Conservation (phyloP, 2,113 vertebrate species). For the Pelvicachromis taeniatus region DNA sequence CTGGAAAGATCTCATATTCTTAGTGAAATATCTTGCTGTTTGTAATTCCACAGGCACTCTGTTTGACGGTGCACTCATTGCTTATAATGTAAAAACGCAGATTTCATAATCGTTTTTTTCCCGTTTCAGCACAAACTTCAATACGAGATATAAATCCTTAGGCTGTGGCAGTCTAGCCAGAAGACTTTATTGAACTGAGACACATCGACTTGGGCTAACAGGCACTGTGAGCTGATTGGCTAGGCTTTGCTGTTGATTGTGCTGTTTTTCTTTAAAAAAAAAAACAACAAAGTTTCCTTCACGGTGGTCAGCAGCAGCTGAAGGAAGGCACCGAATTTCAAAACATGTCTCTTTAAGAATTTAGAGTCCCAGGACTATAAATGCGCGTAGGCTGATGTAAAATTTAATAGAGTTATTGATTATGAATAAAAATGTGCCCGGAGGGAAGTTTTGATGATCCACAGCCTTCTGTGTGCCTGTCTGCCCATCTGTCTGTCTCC, state of each 20-base stretch:
- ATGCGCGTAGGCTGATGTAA: slow-evolving; percentile 32
- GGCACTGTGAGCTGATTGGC: not conserved
- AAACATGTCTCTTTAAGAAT: slow-evolving; percentile 29
- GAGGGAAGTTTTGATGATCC: slow-evolving; percentile 43
- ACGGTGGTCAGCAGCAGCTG: not conserved
- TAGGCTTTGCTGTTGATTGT: not conserved
- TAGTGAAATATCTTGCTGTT: not conserved
- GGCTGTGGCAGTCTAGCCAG: not conserved
- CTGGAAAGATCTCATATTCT: not conserved
- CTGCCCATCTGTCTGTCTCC: not conserved
- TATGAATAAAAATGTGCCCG: slow-evolving; percentile 44
- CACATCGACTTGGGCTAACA: not conserved
- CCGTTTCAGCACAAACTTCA: not conserved
- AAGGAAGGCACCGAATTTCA: slow-evolving; percentile 1
- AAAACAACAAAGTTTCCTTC: not conserved
- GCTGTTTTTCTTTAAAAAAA: too few species aligned
- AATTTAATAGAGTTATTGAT: slow-evolving; percentile 59
- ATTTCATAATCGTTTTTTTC: not conserved
- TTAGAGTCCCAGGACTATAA: not conserved
- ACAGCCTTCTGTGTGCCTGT: not conserved
- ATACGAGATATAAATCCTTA: not conserved
- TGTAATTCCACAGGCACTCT: not conserved
- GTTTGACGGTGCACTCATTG: not conserved
- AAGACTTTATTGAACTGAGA: fast-evolving
- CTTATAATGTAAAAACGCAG: not conserved